Evolutionary conservation across 92 coral and sea anemone genomes (phyloP).

Genomic region (Pocillopora meandrina): DNA sequence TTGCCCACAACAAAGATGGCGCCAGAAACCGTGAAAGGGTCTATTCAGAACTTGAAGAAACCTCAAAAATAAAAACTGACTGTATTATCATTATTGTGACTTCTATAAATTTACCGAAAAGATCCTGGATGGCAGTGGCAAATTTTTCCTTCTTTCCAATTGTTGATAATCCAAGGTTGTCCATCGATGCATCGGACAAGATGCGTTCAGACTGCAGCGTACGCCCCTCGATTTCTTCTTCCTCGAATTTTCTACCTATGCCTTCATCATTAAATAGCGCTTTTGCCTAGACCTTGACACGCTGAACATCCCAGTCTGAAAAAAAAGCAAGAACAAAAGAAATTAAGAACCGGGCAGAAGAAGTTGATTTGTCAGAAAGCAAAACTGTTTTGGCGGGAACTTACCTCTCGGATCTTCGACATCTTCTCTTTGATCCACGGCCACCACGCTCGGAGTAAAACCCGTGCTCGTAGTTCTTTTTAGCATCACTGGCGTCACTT

Average conservation of each 20-base stretch:
- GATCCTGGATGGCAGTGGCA: not conserved
- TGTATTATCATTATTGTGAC: too few species aligned
- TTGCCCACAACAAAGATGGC: too few species aligned
- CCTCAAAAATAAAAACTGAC: too few species aligned
- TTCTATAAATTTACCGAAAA: constrained; percentile 8
- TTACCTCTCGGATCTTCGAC: not conserved
- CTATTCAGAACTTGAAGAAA: too few species aligned
- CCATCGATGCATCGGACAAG: constrained; percentile 28
- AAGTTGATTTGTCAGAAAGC: not conserved
- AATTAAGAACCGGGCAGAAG: not conserved
- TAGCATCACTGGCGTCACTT: too few species aligned
- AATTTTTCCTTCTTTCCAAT: constrained; percentile 44
- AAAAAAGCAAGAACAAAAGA: not conserved
- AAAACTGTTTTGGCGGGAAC: constrained; percentile 29
- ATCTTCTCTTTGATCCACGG: not conserved
- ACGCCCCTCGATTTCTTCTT: constrained; percentile 37
- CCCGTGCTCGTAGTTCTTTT: too few species aligned
- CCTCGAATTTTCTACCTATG: constrained; percentile 31
- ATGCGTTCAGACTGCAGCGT: constrained; percentile 32
- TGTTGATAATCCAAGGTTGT: constrained; percentile 31
- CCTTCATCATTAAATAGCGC: constrained; percentile 22
- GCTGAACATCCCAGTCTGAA: constrained; percentile 42
- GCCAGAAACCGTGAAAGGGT: too few species aligned
- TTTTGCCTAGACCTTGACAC: constrained; percentile 32
- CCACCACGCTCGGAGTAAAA: too few species aligned